phyloP scores from a whole-genome alignment of 1,140 invertebrate genomes.

The fruit fly (Drosophila melanogaster) region DNA sequence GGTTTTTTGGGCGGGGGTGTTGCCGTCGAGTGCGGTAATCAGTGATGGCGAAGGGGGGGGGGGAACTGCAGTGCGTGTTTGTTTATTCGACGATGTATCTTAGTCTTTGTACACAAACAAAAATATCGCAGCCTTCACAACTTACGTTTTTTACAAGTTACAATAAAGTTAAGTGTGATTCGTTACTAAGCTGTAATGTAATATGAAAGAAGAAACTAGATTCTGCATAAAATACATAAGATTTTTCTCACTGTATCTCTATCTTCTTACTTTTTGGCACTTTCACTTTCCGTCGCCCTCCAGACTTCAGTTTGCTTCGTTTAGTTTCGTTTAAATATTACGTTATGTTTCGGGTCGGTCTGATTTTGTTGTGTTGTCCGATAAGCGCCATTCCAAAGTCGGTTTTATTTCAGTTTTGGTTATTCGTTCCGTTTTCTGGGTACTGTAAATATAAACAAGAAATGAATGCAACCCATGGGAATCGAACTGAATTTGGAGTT shows the following conservation, averaged over 20 bases:
- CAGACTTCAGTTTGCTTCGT: slow-evolving; percentile 39
- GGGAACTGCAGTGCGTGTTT: slow-evolving; percentile 61
- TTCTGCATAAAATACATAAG: too few species aligned
- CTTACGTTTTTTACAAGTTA: background rate
- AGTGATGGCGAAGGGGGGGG: slow-evolving; percentile 32
- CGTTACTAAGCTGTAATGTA: background rate
- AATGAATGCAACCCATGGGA: slow-evolving; percentile 43
- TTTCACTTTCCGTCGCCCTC: slow-evolving; percentile 71
- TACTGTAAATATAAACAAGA: slow-evolving; percentile 66
- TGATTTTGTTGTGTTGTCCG: slow-evolving; percentile 24
- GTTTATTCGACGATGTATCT: slow-evolving; percentile 40
- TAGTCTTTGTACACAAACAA: background rate
- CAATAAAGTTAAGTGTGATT: background rate
- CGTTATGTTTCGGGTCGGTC: slow-evolving; percentile 50
- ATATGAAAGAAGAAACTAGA: too few species aligned
- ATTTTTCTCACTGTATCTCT: background rate
- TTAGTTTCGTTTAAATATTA: slow-evolving; percentile 72
- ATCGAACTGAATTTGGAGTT: slow-evolving; percentile 40
- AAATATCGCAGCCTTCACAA: background rate
- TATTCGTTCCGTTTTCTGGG: slow-evolving; percentile 35
- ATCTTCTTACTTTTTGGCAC: slow-evolving; percentile 60
- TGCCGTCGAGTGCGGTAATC: slow-evolving; percentile 72
- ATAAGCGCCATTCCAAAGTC: slow-evolving; percentile 64
- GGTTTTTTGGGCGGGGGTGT: background rate
- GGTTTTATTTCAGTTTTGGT: slow-evolving; percentile 10